Evolutionary conservation across 2,113 vertebrate genomes (phyloP), one percentile per base, ranked within the genome.

Genomic region (Alligator mississippiensis): DNA sequence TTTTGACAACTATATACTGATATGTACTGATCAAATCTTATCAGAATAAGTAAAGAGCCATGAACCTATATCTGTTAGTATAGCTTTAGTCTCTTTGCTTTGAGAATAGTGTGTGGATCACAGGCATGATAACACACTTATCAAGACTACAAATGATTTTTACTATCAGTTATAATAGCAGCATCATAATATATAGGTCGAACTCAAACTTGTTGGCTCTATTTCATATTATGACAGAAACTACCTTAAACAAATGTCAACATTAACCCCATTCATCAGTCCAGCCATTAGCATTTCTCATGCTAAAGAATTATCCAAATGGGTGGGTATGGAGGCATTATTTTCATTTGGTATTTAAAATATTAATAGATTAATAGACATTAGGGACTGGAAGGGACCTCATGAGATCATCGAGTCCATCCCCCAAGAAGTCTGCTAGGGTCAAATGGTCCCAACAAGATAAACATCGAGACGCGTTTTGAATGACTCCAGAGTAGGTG

Each of bases 171-270:
- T 72, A 61, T n/a, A 92, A 80, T 28, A 78, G 55, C 27, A n/a
- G 54, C 93, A 92, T 88, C 82, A 90, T 94, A 96, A 89, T 70
- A 60, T 86, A 76, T 60, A 85, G 55, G 27, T 11, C 96, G 89
- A 86, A 47, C 94, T 89, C 0, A 92, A 80, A 70, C 38, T 83
- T 82, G 89, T 93, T 96, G 87, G 61, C 24, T 16, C 8, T 58
- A 77, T 94, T 96, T 90, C 66, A 96, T 92, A 94, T 70, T 95
- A 58, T 80, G 93, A 70, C 75, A 78, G 93, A 93, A 96, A 96
- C 84, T 96, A 75, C 87, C 93, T 87, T 94, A 94, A 94, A 80
- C 72, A 94, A 76, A 83, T 96, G 95, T 94, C 96, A 96, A 54
- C 91, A 93, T 90, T 72, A 88, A 95, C 95, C 89, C 94, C 82